phyloP scores from a whole-genome alignment of 1,140 invertebrate genomes.

The Scaptomyza pallida region DNA sequence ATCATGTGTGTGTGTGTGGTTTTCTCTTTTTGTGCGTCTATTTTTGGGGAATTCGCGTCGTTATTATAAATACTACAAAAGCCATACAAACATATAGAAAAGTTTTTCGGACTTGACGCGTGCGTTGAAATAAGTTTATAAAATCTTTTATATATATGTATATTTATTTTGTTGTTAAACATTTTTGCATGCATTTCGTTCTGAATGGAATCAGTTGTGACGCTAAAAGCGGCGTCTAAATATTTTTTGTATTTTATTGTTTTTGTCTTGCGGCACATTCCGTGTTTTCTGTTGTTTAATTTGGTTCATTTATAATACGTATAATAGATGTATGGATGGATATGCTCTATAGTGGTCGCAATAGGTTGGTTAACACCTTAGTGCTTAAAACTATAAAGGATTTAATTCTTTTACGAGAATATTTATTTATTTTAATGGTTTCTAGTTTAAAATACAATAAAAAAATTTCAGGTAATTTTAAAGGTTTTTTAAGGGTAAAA shows the following conservation, averaged over 20 bases:
- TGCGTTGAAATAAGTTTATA: slow-evolving; percentile 40
- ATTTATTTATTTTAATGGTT: too few species aligned
- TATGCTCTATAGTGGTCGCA: too few species aligned
- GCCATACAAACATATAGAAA: slow-evolving; percentile 2
- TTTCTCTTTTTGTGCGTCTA: slow-evolving; percentile 46
- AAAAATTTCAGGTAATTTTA: slow-evolving; percentile 1
- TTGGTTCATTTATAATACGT: too few species aligned
- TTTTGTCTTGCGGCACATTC: neutral
- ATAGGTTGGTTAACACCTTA: too few species aligned
- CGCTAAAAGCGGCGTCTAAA: neutral
- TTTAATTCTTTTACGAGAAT: too few species aligned
- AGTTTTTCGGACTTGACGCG: slow-evolving; percentile 38
- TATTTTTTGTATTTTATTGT: slow-evolving; percentile 16
- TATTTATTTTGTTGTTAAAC: slow-evolving; percentile 58
- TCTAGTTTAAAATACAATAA: neutral
- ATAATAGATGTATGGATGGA: too few species aligned
- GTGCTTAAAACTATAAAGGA: too few species aligned
- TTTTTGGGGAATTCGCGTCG: slow-evolving; percentile 55
- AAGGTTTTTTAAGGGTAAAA: neutral
- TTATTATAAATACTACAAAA: slow-evolving; percentile 62
- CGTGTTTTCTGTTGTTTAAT: neutral
- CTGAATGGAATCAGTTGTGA: slow-evolving; percentile 2
- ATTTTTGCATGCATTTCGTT: slow-evolving; percentile 40
- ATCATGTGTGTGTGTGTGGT: neutral
- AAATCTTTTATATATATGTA: slow-evolving; percentile 20